Percentiles rank a stretch among this genome's conserved stretches.
phyloP scores from a whole-genome alignment of 2,113 vertebrate genomes.

The Axis porcinus region DNA sequence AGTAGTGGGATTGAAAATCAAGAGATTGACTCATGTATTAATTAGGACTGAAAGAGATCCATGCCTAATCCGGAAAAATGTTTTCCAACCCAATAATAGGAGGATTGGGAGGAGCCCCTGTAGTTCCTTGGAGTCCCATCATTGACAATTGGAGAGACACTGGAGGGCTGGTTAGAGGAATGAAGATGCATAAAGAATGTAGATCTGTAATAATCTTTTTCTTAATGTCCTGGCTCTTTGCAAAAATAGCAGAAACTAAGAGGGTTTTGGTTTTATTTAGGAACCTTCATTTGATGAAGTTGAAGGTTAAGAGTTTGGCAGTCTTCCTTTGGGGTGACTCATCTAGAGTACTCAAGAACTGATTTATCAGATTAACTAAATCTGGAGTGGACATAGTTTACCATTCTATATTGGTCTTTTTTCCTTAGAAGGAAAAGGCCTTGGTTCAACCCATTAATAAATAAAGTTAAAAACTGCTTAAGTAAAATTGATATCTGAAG shows the following conservation, averaged over 20 bases:
- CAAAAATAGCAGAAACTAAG: neutral
- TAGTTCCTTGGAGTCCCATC: neutral
- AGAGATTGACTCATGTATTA: neutral
- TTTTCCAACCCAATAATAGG: neutral
- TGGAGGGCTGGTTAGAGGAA: too few relatives aligned
- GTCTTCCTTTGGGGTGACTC: neutral
- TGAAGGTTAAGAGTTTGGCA: neutral
- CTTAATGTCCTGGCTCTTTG: neutral
- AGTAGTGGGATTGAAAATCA: neutral
- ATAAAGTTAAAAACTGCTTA: neutral
- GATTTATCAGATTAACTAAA: neutral
- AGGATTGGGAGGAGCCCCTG: neutral
- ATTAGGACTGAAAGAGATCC: neutral
- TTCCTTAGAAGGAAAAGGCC: neutral
- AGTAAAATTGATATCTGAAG: neutral
- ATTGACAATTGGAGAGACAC: neutral
- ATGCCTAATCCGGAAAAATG: neutral
- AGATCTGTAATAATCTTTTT: neutral
- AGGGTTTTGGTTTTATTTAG: neutral
- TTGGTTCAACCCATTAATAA: neutral
- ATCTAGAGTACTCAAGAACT: neutral
- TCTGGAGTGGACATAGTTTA: neutral
- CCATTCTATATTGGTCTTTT: neutral
- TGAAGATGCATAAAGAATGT: neutral
- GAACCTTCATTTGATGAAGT: neutral